Evolutionary conservation across 2,888 invertebrate genomes (phyloP).

Genomic region (Tenthredo amoena): DNA sequence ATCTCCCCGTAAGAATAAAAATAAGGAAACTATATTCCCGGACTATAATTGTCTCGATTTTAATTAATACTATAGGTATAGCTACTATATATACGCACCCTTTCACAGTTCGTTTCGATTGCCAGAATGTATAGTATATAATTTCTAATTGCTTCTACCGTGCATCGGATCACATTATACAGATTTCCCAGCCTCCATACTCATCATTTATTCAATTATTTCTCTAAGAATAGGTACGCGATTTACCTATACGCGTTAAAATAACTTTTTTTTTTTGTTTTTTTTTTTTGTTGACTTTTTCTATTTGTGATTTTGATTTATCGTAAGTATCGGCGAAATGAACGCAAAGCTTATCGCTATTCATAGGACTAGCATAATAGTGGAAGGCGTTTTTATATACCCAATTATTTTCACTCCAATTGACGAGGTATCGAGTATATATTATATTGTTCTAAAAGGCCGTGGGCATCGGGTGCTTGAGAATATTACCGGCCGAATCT

Average conservation of each 20-base stretch:
- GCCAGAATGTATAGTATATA: background rate
- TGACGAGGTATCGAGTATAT: background rate
- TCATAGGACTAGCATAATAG: background rate
- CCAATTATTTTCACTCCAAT: background rate
- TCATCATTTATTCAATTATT: background rate
- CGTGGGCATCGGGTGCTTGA: slow-evolving; percentile 83
- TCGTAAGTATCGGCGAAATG: background rate
- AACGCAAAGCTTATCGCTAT: slow-evolving; percentile 8
- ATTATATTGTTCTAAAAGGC: slow-evolving; percentile 71
- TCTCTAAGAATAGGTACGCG: background rate
- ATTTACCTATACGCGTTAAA: background rate
- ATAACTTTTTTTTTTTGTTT: background rate
- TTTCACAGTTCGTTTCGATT: background rate
- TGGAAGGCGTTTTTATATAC: slow-evolving; percentile 33
- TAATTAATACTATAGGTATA: too few species aligned
- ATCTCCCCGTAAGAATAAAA: background rate
- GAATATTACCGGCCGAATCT: slow-evolving; percentile 84
- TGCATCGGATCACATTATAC: background rate
- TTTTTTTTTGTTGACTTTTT: background rate
- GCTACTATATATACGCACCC: background rate
- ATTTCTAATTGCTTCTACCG: background rate
- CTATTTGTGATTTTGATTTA: background rate
- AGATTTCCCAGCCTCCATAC: background rate
- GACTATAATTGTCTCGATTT: background rate
- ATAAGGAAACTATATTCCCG: background rate